phyloP scores from a whole-genome alignment of 1,140 invertebrate genomes.

The Chelonus insularis region DNA sequence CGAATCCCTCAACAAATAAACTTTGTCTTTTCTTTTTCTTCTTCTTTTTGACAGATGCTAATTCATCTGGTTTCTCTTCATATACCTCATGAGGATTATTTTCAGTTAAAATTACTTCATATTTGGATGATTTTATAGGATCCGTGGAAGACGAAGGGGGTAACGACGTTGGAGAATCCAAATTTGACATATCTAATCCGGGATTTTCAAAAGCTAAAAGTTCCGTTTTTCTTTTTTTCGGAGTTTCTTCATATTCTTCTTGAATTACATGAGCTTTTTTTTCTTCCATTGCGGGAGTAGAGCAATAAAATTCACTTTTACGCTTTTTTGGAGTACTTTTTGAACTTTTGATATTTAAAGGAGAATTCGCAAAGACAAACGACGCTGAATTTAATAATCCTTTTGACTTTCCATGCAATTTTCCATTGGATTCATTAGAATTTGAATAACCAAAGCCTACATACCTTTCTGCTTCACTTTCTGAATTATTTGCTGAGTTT shows the following conservation, averaged over 20 bases:
- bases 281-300: constrained; percentile 1
- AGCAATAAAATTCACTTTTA: constrained; percentile 27
- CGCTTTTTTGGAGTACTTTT: constrained; percentile 27
- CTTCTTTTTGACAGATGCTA: too few species aligned
- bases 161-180: neutral
- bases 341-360: constrained; percentile 35
- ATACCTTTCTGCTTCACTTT: constrained; percentile 46
- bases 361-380: constrained; percentile 43
- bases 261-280: neutral
- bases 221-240: constrained; percentile 20
- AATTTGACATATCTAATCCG: constrained; percentile 26
- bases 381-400: too few species aligned
- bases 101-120: too few species aligned
- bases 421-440: constrained; percentile 14
- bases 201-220: constrained; percentile 34
- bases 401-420: too few species aligned
- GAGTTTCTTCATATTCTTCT: constrained; percentile 5
- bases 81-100: too few species aligned
- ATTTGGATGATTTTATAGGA: too few species aligned
- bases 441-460: constrained; percentile 50
- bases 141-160: too few species aligned
- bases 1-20: too few species aligned
- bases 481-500: constrained; percentile 28
- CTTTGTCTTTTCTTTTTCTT: too few species aligned
- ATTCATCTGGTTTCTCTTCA: too few species aligned